Evolutionary conservation across 2,888 invertebrate species (phyloP).

Genomic region (Sinotaia quadrata): DNA sequence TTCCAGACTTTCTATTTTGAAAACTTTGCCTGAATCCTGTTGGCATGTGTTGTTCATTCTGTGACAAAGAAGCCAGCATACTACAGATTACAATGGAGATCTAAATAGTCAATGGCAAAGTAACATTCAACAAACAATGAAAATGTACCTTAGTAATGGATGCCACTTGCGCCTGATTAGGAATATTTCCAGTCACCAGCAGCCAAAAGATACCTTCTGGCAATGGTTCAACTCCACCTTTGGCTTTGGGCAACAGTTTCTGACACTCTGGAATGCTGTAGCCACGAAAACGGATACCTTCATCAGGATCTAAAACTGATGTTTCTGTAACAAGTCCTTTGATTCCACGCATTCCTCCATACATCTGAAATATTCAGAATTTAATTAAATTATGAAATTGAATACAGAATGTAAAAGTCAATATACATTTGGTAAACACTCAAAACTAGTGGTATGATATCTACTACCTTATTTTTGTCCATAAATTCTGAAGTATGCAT

Average conservation of each 20-base stretch:
- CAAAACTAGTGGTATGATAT: too few species aligned
- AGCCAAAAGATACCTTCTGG: slow-evolving; percentile 97
- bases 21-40: too few species aligned
- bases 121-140: neutral
- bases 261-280: slow-evolving; percentile 94
- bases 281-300: slow-evolving; percentile 95
- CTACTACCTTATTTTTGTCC: too few species aligned
- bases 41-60: too few species aligned
- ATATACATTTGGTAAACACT: too few species aligned
- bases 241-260: slow-evolving; percentile 86
- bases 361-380: too few species aligned
- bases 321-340: slow-evolving; percentile 96
- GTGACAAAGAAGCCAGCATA: neutral
- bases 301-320: slow-evolving; percentile 93
- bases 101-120: neutral
- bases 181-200: slow-evolving; percentile 89
- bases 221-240: slow-evolving; percentile 84
- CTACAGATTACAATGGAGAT: neutral
- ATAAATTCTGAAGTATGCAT: too few species aligned
- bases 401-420: too few species aligned
- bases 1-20: too few species aligned
- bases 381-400: too few species aligned
- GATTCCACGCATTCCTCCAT: slow-evolving; percentile 97
- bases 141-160: slow-evolving; percentile 64
- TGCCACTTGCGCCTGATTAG: slow-evolving; percentile 83